Evolutionary conservation across 2,888 invertebrate genomes (phyloP), one percentile per base, ranked within the genome.

Genomic region (Nineta flava): DNA sequence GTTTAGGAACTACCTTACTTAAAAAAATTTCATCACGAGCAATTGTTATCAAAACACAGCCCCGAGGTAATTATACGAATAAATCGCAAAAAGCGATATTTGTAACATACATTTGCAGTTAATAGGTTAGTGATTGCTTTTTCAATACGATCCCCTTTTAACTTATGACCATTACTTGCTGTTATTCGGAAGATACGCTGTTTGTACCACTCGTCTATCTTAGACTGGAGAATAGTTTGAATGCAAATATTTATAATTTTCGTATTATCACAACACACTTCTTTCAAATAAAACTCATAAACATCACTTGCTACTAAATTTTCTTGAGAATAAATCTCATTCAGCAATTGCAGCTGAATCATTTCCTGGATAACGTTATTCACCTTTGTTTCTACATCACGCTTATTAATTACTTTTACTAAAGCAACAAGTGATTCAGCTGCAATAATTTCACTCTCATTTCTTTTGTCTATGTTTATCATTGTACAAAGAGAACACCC

Each of bases 161-260:
- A 16, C 34, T 51, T 55, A 31, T 54, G 43, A 7, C 50, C 50
- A 52, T 52, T 54, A 51, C 56, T 56, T 12, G 54, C 55, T 17
- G 52, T 56, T 32, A 56, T 53, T 35, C 52, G 32, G 12, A 26
- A 13, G 16, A 38, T 38, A n/a, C 49, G 48, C 34, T 55, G 41
- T 47, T 51, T 45, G 46, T 38, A 55, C 53, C 50, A 55, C 17
- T 52, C 48, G n/a, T 17, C 9, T 31, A 16, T 50, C 17, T 53
- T 35, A n/a, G 52, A 51, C 41, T 55, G 53, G 42, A 38, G 12
- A 45, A 53, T 49, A n/a, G 55, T 55, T 49, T 31, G 12, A 48
- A 53, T 42, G 34, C 53, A 32, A n/a, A 55, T 52, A 17, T 40
- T 32, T 42, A 52, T 19, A 45, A 35, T 50, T 40, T 34, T 16